Evolutionary conservation across 2,888 invertebrate genomes (phyloP).

Genomic region (Diploptera punctata): DNA sequence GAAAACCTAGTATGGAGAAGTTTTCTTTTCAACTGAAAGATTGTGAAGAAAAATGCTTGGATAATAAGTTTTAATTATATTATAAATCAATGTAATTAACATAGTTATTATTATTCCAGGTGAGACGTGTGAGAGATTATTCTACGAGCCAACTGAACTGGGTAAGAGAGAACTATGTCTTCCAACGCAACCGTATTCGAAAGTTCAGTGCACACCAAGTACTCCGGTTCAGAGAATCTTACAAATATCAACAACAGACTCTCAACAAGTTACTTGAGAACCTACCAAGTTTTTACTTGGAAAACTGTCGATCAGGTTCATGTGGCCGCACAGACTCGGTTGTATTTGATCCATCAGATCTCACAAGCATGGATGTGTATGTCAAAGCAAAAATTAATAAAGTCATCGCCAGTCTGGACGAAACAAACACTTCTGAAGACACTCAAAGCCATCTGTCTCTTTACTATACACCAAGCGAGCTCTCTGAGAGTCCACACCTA

Average conservation of each 20-base stretch:
- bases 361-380: conserved; percentile 66
- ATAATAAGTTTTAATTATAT: no score
- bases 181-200: conserved; percentile 91
- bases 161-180: conserved; percentile 94
- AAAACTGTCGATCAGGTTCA: conserved; percentile 88
- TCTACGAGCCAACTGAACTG: conserved; percentile 90
- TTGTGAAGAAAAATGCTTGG: no score
- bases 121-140: conserved; percentile 90
- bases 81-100: no score
- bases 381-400: conserved; percentile 61
- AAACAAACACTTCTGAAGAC: conserved; percentile 49
- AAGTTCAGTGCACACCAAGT: conserved; percentile 95
- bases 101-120: conserved; percentile 62
- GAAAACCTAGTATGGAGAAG: no score
- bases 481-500: conserved; percentile 56
- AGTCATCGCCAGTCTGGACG: conserved; percentile 54
- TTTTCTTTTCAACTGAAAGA: no score
- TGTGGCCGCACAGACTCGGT: conserved; percentile 79
- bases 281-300: conserved; percentile 87
- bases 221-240: conserved; percentile 86
- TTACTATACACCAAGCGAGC: conserved; percentile 83
- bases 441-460: conserved; percentile 72
- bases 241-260: conserved; percentile 95
- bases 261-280: conserved; percentile 93
- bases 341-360: conserved; percentile 69